Percentiles rank a stretch among this genome's conserved stretches.
phyloP scores from a whole-genome alignment of 2,113 vertebrate species.

The Blennius ocellaris region DNA sequence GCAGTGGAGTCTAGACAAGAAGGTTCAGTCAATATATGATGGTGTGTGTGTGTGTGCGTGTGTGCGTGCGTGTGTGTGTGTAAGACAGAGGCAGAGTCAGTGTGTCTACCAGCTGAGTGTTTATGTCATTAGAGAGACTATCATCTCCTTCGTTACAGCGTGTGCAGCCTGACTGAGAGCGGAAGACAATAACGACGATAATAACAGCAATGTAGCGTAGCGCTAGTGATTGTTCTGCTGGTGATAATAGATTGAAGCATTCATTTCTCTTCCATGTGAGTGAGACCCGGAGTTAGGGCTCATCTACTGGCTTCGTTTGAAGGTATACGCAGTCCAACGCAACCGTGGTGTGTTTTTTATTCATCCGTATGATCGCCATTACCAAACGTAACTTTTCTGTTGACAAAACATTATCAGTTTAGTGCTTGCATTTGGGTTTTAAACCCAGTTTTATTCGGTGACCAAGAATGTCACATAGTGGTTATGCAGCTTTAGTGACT shows the following conservation, averaged over 20 bases:
- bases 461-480: neutral
- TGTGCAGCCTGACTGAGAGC: constrained; percentile 55
- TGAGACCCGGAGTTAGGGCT: constrained; percentile 17
- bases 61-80: neutral
- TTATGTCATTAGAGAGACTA: constrained; percentile 59
- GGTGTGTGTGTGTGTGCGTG: constrained; percentile 7
- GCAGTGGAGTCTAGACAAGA: constrained; percentile 40
- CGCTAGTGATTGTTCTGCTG: constrained; percentile 41
- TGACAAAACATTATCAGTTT: too few species aligned
- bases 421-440: too few species aligned
- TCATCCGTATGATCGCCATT: neutral
- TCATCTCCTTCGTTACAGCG: constrained; percentile 58
- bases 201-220: constrained; percentile 36
- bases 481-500: neutral
- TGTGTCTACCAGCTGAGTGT: constrained; percentile 52
- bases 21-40: constrained; percentile 5
- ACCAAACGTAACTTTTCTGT: neutral
- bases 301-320: constrained; percentile 45
- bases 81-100: constrained; percentile 2
- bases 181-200: constrained; percentile 41
- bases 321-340: constrained; percentile 19
- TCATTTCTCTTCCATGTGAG: constrained; percentile 35
- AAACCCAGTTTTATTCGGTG: neutral
- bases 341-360: constrained; percentile 24
- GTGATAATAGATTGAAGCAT: constrained; percentile 56